Conservation (phyloP, 2,888 invertebrate species). For the Ormyrus rosae region DNA sequence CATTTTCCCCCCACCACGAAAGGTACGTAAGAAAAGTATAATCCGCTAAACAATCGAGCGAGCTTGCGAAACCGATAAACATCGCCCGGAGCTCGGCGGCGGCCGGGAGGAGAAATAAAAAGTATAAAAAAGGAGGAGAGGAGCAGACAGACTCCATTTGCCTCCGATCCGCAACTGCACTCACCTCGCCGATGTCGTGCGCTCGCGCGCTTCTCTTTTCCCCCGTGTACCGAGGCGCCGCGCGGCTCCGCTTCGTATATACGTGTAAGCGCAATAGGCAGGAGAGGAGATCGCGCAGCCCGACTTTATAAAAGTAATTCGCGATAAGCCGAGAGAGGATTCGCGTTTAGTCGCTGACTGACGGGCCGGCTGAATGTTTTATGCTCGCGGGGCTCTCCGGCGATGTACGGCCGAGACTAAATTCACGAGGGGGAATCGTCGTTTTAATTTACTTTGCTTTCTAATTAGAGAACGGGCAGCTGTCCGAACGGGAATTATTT, state of each 20-base stretch:
- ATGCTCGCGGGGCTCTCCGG: no score
- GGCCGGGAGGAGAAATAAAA: background rate
- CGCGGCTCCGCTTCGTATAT: background rate
- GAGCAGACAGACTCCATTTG: slow-evolving; percentile 21
- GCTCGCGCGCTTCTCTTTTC: background rate
- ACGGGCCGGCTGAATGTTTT: no score
- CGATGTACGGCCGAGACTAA: no score
- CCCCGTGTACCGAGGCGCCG: background rate
- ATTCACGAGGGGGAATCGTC: no score
- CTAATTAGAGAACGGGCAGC: no score
- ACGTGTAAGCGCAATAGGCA: background rate
- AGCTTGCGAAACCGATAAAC: slow-evolving; percentile 15
- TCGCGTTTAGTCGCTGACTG: no score
- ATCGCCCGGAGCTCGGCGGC: slow-evolving; percentile 7
- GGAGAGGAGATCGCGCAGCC: background rate
- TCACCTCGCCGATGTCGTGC: slow-evolving; percentile 4
- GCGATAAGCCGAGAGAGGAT: no score
- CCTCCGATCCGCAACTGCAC: slow-evolving; percentile 28
- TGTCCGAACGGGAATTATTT: no score
- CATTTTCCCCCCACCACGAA: no score
- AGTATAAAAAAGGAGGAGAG: background rate
- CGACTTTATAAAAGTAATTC: background rate
- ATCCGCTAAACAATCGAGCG: no score
- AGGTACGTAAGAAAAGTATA: no score
- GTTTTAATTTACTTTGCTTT: no score